Conservation (phyloP, 1,140 invertebrate genomes). For the Choristoneura fumiferana region DNA sequence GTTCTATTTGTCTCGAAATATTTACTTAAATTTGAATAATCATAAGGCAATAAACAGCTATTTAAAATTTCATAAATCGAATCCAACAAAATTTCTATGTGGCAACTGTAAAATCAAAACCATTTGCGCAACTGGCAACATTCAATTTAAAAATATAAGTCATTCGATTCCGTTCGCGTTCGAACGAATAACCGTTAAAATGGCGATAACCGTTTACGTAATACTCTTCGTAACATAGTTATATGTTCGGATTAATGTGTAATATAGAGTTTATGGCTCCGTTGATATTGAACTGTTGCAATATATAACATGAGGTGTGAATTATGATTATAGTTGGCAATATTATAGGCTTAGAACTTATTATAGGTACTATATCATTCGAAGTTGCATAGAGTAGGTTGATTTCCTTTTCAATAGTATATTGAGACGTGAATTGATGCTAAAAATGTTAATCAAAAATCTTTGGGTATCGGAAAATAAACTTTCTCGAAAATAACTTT, state of each 20-base stretch:
- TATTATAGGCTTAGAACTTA: too few species aligned
- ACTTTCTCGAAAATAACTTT: too few species aligned
- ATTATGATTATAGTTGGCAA: conserved; percentile 1
- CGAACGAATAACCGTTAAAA: conserved; percentile 11
- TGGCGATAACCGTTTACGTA: conserved; percentile 12
- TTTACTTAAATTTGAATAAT: too few species aligned
- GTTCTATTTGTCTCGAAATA: too few species aligned
- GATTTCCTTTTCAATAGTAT: too few species aligned
- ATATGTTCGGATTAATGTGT: not conserved
- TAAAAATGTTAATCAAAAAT: too few species aligned
- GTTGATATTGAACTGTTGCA: conserved; percentile 2
- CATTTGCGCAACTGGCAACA: not conserved
- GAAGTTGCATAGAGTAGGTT: too few species aligned
- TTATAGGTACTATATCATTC: too few species aligned
- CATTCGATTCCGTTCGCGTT: conserved; percentile 9
- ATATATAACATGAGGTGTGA: conserved; percentile 8
- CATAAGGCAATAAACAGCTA: too few species aligned
- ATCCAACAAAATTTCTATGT: not conserved
- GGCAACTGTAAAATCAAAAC: not conserved
- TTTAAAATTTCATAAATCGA: too few species aligned
- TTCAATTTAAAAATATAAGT: conserved; percentile 14
- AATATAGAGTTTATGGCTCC: not conserved
- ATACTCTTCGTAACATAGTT: conserved; percentile 11
- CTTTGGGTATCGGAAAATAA: too few species aligned
- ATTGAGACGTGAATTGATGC: too few species aligned